Conservation (phyloP, 2,113 vertebrate species). For the Calidris pugnax region DNA sequence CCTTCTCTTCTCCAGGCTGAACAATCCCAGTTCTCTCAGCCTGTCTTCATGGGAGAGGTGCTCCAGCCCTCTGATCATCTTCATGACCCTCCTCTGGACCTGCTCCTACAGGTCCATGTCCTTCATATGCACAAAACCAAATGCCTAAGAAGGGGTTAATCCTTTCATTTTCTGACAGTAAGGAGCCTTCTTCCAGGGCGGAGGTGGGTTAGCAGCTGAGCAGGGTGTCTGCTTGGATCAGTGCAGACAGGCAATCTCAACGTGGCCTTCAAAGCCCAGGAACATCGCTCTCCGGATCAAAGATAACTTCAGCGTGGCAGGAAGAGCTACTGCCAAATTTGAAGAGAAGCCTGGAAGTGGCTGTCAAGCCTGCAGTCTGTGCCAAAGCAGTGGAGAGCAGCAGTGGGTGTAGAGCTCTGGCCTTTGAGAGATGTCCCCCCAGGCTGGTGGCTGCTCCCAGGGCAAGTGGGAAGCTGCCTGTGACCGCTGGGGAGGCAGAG, state of each 20-base stretch:
- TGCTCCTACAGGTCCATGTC: neutral
- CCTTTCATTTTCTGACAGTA: neutral
- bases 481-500: neutral
- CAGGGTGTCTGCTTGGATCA: neutral
- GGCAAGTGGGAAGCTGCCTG: neutral
- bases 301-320: neutral
- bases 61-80: neutral
- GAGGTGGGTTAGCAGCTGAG: neutral
- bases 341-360: neutral
- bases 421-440: too few species aligned
- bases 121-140: neutral
- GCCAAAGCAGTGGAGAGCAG: fast-evolving
- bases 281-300: neutral
- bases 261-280: neutral
- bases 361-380: neutral
- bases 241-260: neutral
- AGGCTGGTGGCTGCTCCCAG: neutral
- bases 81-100: neutral
- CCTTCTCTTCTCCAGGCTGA: neutral
- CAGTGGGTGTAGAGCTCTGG: neutral
- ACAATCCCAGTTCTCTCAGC: neutral
- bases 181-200: neutral
- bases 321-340: neutral
- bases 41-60: neutral
- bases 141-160: neutral